These are phyloP conservation scores for Drosophila hydei DNA, from an alignment of 1,140 invertebrate genomes.

Conservation along the genomic window DNA sequence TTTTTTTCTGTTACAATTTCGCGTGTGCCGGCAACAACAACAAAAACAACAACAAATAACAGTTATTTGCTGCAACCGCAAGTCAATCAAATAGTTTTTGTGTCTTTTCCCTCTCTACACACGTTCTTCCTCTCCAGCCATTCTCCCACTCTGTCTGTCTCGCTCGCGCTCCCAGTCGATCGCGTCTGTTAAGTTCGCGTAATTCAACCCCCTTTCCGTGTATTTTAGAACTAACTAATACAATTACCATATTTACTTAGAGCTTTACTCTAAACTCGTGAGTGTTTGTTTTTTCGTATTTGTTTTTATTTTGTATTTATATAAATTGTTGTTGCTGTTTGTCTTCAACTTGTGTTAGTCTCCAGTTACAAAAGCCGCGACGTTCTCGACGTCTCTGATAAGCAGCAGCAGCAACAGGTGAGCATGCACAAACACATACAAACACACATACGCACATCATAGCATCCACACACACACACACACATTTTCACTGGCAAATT, in stretches of 20 bases:
- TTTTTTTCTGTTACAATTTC: slow-evolving; percentile 17
- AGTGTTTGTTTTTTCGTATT: slow-evolving; percentile 13
- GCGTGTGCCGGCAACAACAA: slow-evolving; percentile 24
- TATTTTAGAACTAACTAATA: slow-evolving; percentile 32
- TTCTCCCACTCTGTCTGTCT: slow-evolving; percentile 7
- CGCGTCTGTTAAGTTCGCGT: slow-evolving; percentile 24
- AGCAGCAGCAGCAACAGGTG: slow-evolving; percentile 49
- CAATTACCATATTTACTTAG: slow-evolving; percentile 34
- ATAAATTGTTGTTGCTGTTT: slow-evolving; percentile 22
- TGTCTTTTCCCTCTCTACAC: slow-evolving; percentile 2
- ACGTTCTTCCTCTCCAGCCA: neutral
- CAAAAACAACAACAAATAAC: slow-evolving; percentile 27
- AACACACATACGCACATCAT: neutral
- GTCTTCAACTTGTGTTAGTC: slow-evolving; percentile 36
- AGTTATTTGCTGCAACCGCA: slow-evolving; percentile 53
- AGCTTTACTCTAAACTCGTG: slow-evolving; percentile 1
- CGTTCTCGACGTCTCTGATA: slow-evolving; percentile 34
- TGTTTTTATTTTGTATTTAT: neutral
- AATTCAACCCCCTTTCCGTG: slow-evolving; percentile 41
- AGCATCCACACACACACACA: slow-evolving; percentile 8
- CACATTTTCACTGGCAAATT: slow-evolving; percentile 14
- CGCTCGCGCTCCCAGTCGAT: slow-evolving; percentile 7
- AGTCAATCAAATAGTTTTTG: slow-evolving; percentile 58
- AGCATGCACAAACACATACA: slow-evolving; percentile 20
- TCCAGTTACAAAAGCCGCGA: slow-evolving; percentile 67